phyloP scores from a whole-genome alignment of 2,797 vertebrate genomes.

The Poeciliopsis infans region DNA sequence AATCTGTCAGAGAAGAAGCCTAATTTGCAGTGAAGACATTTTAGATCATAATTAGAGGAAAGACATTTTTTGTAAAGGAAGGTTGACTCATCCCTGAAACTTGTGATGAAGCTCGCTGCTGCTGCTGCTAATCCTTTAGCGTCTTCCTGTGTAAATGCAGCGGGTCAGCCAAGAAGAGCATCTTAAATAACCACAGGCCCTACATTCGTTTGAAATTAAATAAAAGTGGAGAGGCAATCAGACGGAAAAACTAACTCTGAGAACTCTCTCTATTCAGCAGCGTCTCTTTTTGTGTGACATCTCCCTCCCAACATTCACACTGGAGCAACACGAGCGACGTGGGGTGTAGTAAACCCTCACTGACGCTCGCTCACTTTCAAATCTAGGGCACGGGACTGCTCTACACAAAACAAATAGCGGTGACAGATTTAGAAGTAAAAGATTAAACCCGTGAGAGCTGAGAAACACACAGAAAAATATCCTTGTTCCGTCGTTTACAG shows the following conservation, averaged over 20 bases:
- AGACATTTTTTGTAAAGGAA: constrained; percentile 24
- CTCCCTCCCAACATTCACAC: constrained; percentile 50
- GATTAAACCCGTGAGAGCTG: constrained; percentile 77
- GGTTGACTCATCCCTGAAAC: constrained; percentile 46
- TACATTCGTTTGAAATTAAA: constrained; percentile 53
- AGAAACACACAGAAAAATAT: constrained; percentile 67
- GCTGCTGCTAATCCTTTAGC: constrained; percentile 67
- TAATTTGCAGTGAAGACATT: neutral
- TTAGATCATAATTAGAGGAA: constrained; percentile 5
- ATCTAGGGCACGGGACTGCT: constrained; percentile 79
- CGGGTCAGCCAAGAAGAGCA: constrained; percentile 69
- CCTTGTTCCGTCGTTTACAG: constrained; percentile 44
- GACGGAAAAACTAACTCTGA: constrained; percentile 29
- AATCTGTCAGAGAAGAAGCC: neutral
- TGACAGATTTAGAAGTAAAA: constrained; percentile 83
- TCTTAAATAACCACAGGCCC: constrained; percentile 76
- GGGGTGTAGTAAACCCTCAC: constrained; percentile 66
- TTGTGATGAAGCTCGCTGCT: constrained; percentile 51
- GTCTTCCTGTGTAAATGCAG: constrained; percentile 55
- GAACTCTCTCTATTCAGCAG: neutral
- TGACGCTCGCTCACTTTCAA: constrained; percentile 74
- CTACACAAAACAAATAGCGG: constrained; percentile 71
- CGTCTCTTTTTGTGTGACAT: constrained; percentile 63
- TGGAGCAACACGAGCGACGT: constrained; percentile 50
- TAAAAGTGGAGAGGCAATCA: constrained; percentile 24